Percentiles rank a stretch among this genome's conserved stretches.
Conservation (phyloP, 2,113 vertebrate species). For the Sceloporus tristichus region DNA sequence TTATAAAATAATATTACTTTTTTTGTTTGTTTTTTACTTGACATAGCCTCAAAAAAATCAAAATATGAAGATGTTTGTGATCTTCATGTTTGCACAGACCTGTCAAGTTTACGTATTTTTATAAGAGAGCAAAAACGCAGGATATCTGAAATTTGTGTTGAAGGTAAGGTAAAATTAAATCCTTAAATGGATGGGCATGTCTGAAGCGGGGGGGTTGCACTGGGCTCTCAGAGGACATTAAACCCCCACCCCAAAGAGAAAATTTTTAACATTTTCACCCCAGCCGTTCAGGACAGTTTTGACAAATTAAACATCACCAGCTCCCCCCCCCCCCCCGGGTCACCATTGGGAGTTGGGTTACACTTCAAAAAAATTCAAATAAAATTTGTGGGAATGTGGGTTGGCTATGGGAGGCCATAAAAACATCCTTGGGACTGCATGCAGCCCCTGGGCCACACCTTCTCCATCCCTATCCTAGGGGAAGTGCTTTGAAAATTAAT, state of each 20-base stretch:
- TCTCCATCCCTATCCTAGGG: no score
- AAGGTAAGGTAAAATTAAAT: slow-evolving; percentile 81
- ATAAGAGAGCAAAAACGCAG: slow-evolving; percentile 89
- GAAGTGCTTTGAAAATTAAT: not conserved
- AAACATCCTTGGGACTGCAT: not conserved
- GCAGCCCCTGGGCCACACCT: no score
- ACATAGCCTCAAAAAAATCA: slow-evolving; percentile 82
- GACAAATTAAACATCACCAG: no score
- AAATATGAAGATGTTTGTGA: slow-evolving; percentile 89
- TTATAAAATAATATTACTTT: not conserved
- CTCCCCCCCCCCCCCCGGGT: no score
- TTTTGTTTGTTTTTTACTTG: slow-evolving; percentile 38
- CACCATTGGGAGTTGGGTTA: no score
- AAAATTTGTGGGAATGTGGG: no score
- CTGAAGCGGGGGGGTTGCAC: no score
- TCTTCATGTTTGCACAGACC: slow-evolving; percentile 88
- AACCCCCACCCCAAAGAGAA: no score
- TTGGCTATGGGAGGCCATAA: no score
- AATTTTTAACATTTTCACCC: no score
- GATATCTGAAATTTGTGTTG: slow-evolving; percentile 93
- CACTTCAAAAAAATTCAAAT: no score
- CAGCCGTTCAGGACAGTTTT: no score
- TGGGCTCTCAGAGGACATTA: not conserved
- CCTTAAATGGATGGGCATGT: not conserved
- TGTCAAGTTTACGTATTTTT: slow-evolving; percentile 92